Percentiles rank a stretch among this genome's conserved stretches.
These are phyloP conservation scores for Serrognathus titanus DNA, from an alignment of 2,888 invertebrate species.

Conservation along the genomic window DNA sequence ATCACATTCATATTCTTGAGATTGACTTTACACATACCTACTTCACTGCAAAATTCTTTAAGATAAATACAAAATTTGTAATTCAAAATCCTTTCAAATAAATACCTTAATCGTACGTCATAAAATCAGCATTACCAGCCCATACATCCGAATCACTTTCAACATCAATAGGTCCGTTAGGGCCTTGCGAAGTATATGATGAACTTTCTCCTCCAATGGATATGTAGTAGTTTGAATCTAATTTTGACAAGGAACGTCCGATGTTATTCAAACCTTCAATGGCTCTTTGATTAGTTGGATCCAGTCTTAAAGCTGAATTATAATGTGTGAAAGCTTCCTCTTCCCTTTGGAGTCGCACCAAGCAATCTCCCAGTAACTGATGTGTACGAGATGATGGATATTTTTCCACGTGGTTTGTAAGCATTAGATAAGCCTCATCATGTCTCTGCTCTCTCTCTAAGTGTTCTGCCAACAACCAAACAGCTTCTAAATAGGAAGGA, in stretches of 20 bases:
- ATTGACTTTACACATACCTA: too few relatives aligned
- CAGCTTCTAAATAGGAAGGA: slow-evolving; percentile 68
- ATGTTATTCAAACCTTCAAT: slow-evolving; percentile 63
- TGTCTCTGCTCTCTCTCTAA: slow-evolving; percentile 63
- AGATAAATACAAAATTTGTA: too few relatives aligned
- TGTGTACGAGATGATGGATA: slow-evolving; percentile 63
- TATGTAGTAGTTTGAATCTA: slow-evolving; percentile 54
- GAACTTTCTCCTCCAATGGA: slow-evolving; percentile 51
- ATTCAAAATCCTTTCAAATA: too few relatives aligned
- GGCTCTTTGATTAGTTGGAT: slow-evolving; percentile 62
- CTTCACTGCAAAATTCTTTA: too few relatives aligned
- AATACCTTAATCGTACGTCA: slow-evolving; percentile 17
- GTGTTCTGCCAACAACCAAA: slow-evolving; percentile 68
- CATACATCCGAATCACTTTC: slow-evolving; percentile 47
- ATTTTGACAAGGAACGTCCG: slow-evolving; percentile 51
- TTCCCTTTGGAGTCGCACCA: slow-evolving; percentile 59
- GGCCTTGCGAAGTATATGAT: slow-evolving; percentile 49
- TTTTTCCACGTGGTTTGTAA: slow-evolving; percentile 62
- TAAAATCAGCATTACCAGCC: slow-evolving; percentile 34
- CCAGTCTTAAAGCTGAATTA: slow-evolving; percentile 61
- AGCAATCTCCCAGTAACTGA: slow-evolving; percentile 60
- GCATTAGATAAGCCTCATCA: slow-evolving; percentile 64
- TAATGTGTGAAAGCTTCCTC: slow-evolving; percentile 69
- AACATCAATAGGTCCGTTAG: slow-evolving; percentile 37
- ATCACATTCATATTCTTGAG: too few relatives aligned